These are phyloP conservation scores for Neoitamus cyanurus DNA, from an alignment of 2,888 invertebrate genomes.

Conservation along the genomic window DNA sequence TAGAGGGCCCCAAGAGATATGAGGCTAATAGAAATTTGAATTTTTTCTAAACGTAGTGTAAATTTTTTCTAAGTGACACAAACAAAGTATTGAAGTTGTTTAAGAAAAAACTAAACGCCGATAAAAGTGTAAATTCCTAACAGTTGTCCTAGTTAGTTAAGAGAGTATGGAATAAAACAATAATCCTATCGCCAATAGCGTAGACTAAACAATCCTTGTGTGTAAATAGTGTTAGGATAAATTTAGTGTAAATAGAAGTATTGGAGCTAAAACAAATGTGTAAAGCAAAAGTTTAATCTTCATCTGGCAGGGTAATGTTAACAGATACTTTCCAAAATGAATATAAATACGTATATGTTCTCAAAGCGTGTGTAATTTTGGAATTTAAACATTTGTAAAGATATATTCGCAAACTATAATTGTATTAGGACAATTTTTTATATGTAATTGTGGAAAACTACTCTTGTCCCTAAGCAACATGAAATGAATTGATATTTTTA, in stretches of 20 bases:
- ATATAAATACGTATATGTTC: neutral
- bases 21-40: conserved; percentile 34
- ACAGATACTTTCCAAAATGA: conserved; percentile 12
- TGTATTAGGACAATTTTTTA: neutral
- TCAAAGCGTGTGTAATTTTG: neutral
- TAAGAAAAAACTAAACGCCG: neutral
- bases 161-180: neutral
- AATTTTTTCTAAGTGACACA: neutral
- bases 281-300: neutral
- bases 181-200: neutral
- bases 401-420: neutral
- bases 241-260: neutral
- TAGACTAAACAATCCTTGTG: neutral
- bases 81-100: neutral
- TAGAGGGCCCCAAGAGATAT: conserved; percentile 44
- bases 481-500: conserved; percentile 15
- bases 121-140: neutral
- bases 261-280: neutral
- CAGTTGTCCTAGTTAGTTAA: neutral
- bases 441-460: neutral
- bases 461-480: neutral
- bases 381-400: conserved; percentile 5
- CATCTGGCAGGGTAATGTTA: conserved; percentile 18
- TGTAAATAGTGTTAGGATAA: neutral
- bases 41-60: neutral